A percentile compares a stretch with the other conserved stretches of the same genome.
Evolutionary conservation across 2,113 vertebrate genomes (phyloP).

Genomic region (Ifrita kowaldi): DNA sequence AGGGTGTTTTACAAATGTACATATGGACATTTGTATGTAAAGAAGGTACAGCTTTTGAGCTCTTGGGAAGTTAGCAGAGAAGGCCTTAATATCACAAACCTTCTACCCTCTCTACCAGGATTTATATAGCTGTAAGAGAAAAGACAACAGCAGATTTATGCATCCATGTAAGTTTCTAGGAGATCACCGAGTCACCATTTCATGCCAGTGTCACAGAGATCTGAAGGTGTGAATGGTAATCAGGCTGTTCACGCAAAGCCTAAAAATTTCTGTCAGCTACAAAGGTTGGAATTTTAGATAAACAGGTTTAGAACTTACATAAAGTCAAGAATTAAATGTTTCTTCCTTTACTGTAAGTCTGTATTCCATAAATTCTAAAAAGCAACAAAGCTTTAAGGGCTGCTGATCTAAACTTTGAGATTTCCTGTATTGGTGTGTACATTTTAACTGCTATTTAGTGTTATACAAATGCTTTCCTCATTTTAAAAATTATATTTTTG

Average conservation of each 20-base stretch:
- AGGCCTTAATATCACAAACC: not conserved
- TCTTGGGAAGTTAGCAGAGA: not conserved
- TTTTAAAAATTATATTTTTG: not conserved
- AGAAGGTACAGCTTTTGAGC: not conserved
- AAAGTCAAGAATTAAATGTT: not conserved
- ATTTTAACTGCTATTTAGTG: not conserved
- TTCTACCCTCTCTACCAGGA: not conserved
- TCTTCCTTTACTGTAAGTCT: not conserved
- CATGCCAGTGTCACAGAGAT: not conserved
- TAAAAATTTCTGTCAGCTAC: not conserved
- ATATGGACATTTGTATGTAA: not conserved
- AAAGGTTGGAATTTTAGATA: not conserved
- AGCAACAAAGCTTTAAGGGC: not conserved
- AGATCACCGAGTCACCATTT: slow-evolving; percentile 13
- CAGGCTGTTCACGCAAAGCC: not conserved
- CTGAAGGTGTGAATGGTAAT: slow-evolving; percentile 34
- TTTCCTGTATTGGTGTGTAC: not conserved
- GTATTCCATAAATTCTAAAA: not conserved
- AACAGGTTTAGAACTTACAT: not conserved
- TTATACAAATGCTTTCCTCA: not conserved
- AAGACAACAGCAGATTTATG: slow-evolving; percentile 10
- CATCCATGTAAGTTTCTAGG: not conserved
- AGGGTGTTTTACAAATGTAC: not conserved
- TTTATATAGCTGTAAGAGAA: not conserved
- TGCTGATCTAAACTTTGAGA: not conserved